Percentiles rank a stretch among this genome's conserved stretches.
These are phyloP conservation scores for Hydropsyche tenuis DNA, from an alignment of 1,140 invertebrate genomes.

Conservation along the genomic window DNA sequence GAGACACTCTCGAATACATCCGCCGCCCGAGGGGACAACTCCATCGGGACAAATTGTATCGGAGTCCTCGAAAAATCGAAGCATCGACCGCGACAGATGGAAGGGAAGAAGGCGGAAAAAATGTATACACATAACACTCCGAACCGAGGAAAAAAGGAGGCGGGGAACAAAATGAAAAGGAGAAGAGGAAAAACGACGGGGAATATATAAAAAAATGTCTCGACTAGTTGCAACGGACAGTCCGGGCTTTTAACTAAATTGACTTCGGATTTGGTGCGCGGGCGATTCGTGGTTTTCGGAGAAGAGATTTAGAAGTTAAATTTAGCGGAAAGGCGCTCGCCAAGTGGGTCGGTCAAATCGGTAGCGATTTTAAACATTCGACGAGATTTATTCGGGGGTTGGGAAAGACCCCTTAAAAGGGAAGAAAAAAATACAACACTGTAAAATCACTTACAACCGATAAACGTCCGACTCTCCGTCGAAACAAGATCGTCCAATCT, in stretches of 20 bases:
- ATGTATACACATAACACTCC: neutral
- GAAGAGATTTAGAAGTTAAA: constrained; percentile 41
- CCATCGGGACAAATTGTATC: neutral
- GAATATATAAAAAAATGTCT: constrained; percentile 29
- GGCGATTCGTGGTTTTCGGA: constrained; percentile 36
- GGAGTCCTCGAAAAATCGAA: too few relatives aligned
- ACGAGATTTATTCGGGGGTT: neutral
- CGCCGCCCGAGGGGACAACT: constrained; percentile 10
- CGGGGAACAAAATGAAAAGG: neutral
- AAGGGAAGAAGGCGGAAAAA: too few relatives aligned
- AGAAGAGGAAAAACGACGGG: neutral
- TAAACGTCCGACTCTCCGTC: neutral
- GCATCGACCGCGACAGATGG: too few relatives aligned
- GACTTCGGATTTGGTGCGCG: constrained; percentile 33
- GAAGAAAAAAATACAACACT: neutral
- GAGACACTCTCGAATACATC: constrained; percentile 14
- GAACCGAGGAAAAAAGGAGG: neutral
- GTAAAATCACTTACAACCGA: too few relatives aligned
- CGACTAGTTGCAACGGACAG: constrained; percentile 39
- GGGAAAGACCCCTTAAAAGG: neutral
- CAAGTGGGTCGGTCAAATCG: constrained; percentile 28
- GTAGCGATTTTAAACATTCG: constrained; percentile 33
- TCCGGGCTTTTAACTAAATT: constrained; percentile 39
- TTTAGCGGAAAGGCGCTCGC: constrained; percentile 36
- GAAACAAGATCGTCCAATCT: too few relatives aligned